These are phyloP conservation scores for Neodiprion lecontei DNA, from an alignment of 1,140 invertebrate genomes.

Conservation along the genomic window DNA sequence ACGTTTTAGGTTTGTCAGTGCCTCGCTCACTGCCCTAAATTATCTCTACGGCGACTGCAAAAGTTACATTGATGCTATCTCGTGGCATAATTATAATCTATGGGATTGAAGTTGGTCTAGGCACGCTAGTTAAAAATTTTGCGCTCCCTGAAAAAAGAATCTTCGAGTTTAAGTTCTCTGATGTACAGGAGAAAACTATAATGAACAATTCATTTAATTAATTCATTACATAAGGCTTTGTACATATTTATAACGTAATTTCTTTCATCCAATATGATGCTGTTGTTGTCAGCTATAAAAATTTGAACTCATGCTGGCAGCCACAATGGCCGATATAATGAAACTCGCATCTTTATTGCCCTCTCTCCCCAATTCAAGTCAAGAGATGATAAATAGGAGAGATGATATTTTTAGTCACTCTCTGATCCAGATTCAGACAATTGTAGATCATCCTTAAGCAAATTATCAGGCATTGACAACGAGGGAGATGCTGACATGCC, in stretches of 20 bases:
- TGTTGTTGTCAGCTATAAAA: neutral
- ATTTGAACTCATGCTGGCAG: neutral
- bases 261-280: neutral
- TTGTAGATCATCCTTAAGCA: constrained; percentile 78
- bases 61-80: too few relatives aligned
- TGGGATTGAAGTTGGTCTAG: too few relatives aligned
- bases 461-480: constrained; percentile 63
- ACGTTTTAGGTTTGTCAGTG: too few relatives aligned
- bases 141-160: too few relatives aligned
- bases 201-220: neutral
- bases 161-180: too few relatives aligned
- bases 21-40: too few relatives aligned
- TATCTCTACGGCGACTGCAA: too few relatives aligned
- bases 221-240: neutral
- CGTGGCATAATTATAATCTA: too few relatives aligned
- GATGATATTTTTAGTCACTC: constrained; percentile 49
- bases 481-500: constrained; percentile 48
- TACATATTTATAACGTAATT: constrained; percentile 1
- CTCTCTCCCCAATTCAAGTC: neutral
- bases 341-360: too few relatives aligned
- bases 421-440: constrained; percentile 79
- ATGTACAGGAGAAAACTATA: neutral
- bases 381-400: neutral
- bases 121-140: too few relatives aligned
- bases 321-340: neutral